Evolutionary conservation across 1,140 invertebrate species (phyloP), one percentile per base, ranked within the genome.

Genomic region (Lethocerus indicus): DNA sequence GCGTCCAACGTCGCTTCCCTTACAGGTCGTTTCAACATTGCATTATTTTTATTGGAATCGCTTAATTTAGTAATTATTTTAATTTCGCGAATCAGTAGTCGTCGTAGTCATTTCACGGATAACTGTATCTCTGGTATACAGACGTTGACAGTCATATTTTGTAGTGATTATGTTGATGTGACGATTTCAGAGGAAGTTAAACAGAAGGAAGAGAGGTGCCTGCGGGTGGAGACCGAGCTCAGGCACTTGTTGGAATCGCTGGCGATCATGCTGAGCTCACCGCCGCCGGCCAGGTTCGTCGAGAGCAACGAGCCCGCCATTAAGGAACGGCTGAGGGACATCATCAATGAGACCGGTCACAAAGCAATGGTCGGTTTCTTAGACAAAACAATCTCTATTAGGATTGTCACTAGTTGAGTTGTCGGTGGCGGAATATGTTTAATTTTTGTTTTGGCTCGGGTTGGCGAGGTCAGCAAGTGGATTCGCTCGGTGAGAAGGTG

Each of bases 381-480:
- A 3, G 18, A 5, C 29, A 32, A 7, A 32, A 32, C 29, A 32
- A 32, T 32, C 7, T 32, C 29, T 32, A 32, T 32, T n/a, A 32
- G n/a, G n/a, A n/a, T n/a, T n/a, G n/a, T n/a, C n/a, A n/a, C n/a
- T n/a, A n/a, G n/a, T n/a, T n/a, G n/a, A n/a, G n/a, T n/a, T n/a
- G n/a, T n/a, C n/a, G n/a, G n/a, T n/a, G n/a, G n/a, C n/a, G n/a
- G n/a, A n/a, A n/a, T n/a, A n/a, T n/a, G n/a, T n/a, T n/a, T n/a
- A n/a, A n/a, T n/a, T n/a, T n/a, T n/a, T n/a, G n/a, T n/a, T n/a
- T n/a, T n/a, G n/a, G n/a, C n/a, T n/a, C n/a, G n/a, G n/a, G n/a
- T n/a, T n/a, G n/a, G n/a, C n/a, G n/a, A n/a, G n/a, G n/a, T n/a
- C 45, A 85, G 81, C 78, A 80, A 78, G 64, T 83, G 44, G 76